Conservation (phyloP, 2,888 invertebrate genomes). For the Drosophila austrosaltans region DNA sequence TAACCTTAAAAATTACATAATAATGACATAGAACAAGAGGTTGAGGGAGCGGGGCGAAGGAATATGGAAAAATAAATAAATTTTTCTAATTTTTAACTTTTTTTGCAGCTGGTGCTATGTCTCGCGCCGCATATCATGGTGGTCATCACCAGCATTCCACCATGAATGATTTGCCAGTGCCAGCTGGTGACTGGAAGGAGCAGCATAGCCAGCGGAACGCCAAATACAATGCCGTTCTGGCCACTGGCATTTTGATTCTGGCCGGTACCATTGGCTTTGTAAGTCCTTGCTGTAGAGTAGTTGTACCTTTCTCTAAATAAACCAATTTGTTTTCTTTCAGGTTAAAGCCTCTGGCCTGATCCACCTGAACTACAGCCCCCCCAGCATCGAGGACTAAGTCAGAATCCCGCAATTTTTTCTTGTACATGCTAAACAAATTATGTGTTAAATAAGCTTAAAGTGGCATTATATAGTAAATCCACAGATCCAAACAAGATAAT, state of each 20-base stretch:
- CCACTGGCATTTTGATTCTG: constrained; percentile 85
- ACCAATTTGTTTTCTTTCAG: constrained; percentile 81
- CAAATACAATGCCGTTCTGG: constrained; percentile 88
- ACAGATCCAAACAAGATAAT: constrained; percentile 37
- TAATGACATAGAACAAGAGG: constrained; percentile 15
- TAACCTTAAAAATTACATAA: constrained; percentile 82
- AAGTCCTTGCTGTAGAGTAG: constrained; percentile 37
- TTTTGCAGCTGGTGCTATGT: constrained; percentile 76
- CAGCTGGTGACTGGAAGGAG: constrained; percentile 91
- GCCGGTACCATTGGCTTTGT: constrained; percentile 82
- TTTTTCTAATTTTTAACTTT: neutral
- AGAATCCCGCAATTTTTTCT: constrained; percentile 9
- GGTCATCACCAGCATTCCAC: constrained; percentile 81
- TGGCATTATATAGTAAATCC: constrained; percentile 48
- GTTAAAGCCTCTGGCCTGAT: constrained; percentile 87
- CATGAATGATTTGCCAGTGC: constrained; percentile 91
- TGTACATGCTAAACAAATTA: constrained; percentile 51
- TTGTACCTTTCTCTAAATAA: too few relatives aligned
- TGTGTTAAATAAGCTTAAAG: constrained; percentile 71
- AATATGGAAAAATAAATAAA: neutral
- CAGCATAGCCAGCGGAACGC: constrained; percentile 87
- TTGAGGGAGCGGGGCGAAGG: neutral
- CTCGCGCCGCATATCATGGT: constrained; percentile 81
- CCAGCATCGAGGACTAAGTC: constrained; percentile 85
- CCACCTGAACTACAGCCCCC: constrained; percentile 87